Evolutionary conservation across 53 echinoderm and acorn worm species (phyloP), one percentile per base, ranked within the genome.

Genomic region (Luidia sarsii): DNA sequence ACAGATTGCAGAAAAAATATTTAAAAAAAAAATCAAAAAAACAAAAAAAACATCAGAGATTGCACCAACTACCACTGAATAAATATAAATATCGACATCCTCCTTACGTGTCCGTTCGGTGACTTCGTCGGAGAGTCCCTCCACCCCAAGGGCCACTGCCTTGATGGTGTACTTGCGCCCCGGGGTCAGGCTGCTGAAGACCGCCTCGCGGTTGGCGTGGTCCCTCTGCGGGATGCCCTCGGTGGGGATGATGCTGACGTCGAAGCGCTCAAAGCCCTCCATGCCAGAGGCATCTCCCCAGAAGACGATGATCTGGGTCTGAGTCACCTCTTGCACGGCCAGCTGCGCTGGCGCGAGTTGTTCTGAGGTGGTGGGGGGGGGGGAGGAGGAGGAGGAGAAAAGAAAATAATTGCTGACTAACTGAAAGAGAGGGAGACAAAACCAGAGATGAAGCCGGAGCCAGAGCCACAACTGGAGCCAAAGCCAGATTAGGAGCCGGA

Each of bases 101-200:
- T 7, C 64, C 79, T 54, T 31, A 86, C 86, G 28, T 53, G 86
- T 86, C 15, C 86, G 77, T 24, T 66, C 77, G 0, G 23, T 53
- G 67, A 27, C 57, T 67, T 53, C 81, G 27, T 49, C 71, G 0
- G 43, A 22, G 4, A 38, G 7, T 13, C 11, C 45, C 0, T 14
- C 18, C 30, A 62, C 33, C 53, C 57, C 67, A 43, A n/a, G 39
- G 23, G 51, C 61, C 38, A 9, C 39, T 1, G 60, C 80, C 46
- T 62, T 68, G 35, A 91, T 51, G 28, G 83, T 87, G 80, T 91
- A 91, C 36, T 79, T 33, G 23, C 75, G 51, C 2, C 91, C 91
- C 1, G 87, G 91, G 2, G 59, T 87, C 15, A 91, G 80, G 3
- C 34, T 35, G 9, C 48, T 62, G 77, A 91, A 91, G 7, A 33